phyloP scores from a whole-genome alignment of 2,113 vertebrate species.

The Pluvianellus socialis region DNA sequence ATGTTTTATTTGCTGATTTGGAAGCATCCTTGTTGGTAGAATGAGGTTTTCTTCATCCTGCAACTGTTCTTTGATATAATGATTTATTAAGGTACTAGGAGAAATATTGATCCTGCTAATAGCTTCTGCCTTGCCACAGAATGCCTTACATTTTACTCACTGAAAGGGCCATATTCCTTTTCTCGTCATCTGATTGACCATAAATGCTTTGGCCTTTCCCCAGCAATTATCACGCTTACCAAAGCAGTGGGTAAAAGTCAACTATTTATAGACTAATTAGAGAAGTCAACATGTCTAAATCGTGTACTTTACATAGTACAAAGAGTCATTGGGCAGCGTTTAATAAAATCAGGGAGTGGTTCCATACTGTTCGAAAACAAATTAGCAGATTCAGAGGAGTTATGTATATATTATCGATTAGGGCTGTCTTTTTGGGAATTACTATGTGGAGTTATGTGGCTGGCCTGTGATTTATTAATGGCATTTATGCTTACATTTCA shows the following conservation, averaged over 20 bases:
- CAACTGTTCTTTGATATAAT: slow-evolving; percentile 79
- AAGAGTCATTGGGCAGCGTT: neutral
- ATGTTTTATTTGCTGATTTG: slow-evolving; percentile 72
- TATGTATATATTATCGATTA: neutral
- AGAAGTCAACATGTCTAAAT: slow-evolving; percentile 62
- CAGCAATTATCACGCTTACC: slow-evolving; percentile 73
- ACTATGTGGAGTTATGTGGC: neutral
- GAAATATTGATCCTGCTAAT: slow-evolving; percentile 84
- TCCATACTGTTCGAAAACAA: neutral
- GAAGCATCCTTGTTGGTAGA: slow-evolving; percentile 60
- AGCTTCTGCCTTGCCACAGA: slow-evolving; percentile 77
- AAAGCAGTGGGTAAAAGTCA: slow-evolving; percentile 71
- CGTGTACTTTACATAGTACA: slow-evolving; percentile 3
- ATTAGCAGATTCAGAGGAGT: neutral
- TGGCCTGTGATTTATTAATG: neutral
- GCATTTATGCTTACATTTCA: neutral
- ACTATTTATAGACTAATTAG: slow-evolving; percentile 79
- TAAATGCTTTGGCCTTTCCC: slow-evolving; percentile 78
- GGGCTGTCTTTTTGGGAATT: neutral
- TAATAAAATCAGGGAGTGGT: neutral
- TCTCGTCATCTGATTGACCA: slow-evolving; percentile 78
- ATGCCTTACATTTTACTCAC: slow-evolving; percentile 79
- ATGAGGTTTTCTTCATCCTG: slow-evolving; percentile 71
- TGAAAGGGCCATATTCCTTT: slow-evolving; percentile 75
- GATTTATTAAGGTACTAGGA: slow-evolving; percentile 82